Conservation (phyloP, 2,888 invertebrate genomes). For the Trichogramma evanescens region DNA sequence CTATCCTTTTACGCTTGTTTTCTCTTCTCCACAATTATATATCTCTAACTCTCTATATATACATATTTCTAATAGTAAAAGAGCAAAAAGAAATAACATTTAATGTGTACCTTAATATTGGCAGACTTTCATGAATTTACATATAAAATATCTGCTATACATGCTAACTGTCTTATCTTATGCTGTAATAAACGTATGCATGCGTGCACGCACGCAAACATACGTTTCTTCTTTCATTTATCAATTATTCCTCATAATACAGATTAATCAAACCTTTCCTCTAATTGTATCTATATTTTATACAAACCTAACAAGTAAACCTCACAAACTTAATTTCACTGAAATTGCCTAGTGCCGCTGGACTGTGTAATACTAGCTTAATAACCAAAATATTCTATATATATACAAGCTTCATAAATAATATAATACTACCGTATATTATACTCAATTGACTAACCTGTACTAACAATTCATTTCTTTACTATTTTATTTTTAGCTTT, state of each 20-base stretch:
- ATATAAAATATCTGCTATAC: no score
- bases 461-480: no score
- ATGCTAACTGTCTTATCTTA: conserved; percentile 13
- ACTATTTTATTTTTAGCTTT: no score
- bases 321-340: conserved; percentile 12
- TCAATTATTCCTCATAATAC: not conserved
- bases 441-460: conserved; percentile 18
- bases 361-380: conserved; percentile 15
- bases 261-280: conserved; percentile 20
- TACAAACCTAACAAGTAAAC: conserved; percentile 23
- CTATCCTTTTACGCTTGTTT: conserved; percentile 15
- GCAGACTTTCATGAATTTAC: conserved; percentile 2
- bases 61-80: conserved; percentile 12
- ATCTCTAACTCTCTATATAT: conserved; percentile 21
- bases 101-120: no score
- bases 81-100: no score
- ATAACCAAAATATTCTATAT: conserved; percentile 5
- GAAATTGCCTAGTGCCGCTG: conserved; percentile 20
- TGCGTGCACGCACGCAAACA: not conserved
- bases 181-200: conserved; percentile 5
- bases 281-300: conserved; percentile 9
- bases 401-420: conserved; percentile 14
- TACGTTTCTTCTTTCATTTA: no score
- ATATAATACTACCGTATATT: conserved; percentile 8
- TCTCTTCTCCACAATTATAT: conserved; percentile 21